Evolutionary conservation across 2,113 vertebrate species (phyloP), one percentile per base, ranked within the genome.

Genomic region (Etia nguti): DNA sequence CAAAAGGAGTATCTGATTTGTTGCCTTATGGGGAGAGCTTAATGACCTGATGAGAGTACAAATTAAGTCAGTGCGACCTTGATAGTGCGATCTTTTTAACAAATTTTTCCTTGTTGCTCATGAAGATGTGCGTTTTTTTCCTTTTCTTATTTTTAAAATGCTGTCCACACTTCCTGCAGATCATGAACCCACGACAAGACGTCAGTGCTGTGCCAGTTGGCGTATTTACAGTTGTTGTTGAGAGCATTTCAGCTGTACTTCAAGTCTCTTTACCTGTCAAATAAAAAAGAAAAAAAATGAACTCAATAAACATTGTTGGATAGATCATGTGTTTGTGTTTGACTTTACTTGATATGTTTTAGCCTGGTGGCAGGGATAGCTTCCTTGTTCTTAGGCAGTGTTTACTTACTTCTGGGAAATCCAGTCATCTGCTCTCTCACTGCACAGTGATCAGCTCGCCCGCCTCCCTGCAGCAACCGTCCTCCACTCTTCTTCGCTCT

Each of bases 261-360:
- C 43, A 85, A 11, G 83, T 82, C 83, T 93, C 91, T 77, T 88
- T 89, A 81, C 80, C 82, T 93, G 91, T 95, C 88, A 85, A 89
- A 70, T 87, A 54, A 68, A 85, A 80, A 86, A 75, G 34, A 73
- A 29, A 81, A n/a, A 60, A 16, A 60, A 10, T n/a, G 70, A 84
- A 86, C 89, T 13, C 73, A 96, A 95, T 95, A 95, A 95, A 95
- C 83, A n/a, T 31, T 75, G 65, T 92, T 90, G 82, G 83, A 92
- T 89, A 88, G 55, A 84, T 75, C 16, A 4, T 3, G 59, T 57
- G 26, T 31, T 82, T 81, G 46, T 77, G 70, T 77, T 29, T 50
- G 70, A 18, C 41, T 73, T 46, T 18, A 16, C 41, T 46, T 0
- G 1, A 26, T 73, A 18, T 22, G 26, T 73, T 73, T 2, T 18